These are phyloP conservation scores for Myotis planiceps DNA, from an alignment of 2,797 vertebrate genomes.

Conservation along the genomic window DNA sequence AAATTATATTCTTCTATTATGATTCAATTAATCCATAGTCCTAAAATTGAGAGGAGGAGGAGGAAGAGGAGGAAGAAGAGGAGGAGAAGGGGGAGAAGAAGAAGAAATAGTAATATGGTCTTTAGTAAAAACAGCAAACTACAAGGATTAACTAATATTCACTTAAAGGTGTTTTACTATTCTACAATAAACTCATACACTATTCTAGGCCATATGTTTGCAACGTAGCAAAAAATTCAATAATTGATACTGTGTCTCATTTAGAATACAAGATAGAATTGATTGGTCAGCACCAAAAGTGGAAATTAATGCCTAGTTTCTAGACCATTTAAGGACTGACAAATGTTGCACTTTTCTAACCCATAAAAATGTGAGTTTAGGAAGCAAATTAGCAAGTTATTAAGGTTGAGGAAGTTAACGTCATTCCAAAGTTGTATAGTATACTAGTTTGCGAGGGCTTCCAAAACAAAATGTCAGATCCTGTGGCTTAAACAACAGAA, in stretches of 20 bases:
- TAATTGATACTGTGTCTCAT: not conserved
- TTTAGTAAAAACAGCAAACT: not conserved
- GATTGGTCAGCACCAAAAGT: not conserved
- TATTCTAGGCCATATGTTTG: not conserved
- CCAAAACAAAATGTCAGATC: not conserved
- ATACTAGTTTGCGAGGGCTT: not conserved
- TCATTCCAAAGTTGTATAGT: not conserved
- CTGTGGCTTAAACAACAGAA: not conserved
- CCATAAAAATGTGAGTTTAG: not conserved
- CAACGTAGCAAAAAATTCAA: not conserved
- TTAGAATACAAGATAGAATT: not conserved
- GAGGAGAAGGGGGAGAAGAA: no score
- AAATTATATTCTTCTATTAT: not conserved
- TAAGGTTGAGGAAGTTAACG: not conserved
- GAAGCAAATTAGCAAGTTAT: not conserved
- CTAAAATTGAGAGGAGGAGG: not conserved
- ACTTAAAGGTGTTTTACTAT: not conserved
- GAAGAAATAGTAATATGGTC: not conserved
- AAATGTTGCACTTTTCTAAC: not conserved
- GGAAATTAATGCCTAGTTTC: not conserved
- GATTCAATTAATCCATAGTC: not conserved
- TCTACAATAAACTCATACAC: not conserved
- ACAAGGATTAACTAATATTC: not conserved
- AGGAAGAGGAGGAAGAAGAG: no score
- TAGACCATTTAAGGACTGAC: not conserved